These are phyloP conservation scores for Apamea monoglypha DNA, from an alignment of 2,888 invertebrate species.

Conservation along the genomic window DNA sequence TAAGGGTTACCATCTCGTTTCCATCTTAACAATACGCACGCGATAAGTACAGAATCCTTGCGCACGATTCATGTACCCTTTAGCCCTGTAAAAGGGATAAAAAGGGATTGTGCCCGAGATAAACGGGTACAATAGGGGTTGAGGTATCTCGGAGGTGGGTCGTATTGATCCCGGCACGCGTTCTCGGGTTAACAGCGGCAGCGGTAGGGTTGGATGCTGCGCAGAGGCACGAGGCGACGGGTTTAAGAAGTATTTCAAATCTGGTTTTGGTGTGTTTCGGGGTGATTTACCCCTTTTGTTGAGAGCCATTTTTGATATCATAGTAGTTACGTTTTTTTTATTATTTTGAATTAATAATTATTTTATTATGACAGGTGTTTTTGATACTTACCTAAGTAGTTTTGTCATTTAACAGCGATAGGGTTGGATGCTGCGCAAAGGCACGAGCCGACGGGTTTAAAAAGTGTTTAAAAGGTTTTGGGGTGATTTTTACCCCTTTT, in stretches of 20 bases:
- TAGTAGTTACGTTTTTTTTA: not conserved
- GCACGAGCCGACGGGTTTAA: constrained; percentile 77
- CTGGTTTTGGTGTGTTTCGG: constrained; percentile 59
- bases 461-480: constrained; percentile 60
- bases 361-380: not conserved
- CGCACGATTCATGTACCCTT: constrained; percentile 87
- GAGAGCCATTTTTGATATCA: not conserved
- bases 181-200: constrained; percentile 81
- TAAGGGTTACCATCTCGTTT: constrained; percentile 81
- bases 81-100: constrained; percentile 82
- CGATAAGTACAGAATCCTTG: constrained; percentile 87
- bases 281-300: constrained; percentile 37
- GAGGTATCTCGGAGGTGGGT: constrained; percentile 80
- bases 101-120: constrained; percentile 83
- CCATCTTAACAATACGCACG: constrained; percentile 85
- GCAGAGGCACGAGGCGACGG: constrained; percentile 78
- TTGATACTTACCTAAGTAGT: not conserved
- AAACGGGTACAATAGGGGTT: constrained; percentile 78
- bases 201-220: constrained; percentile 82
- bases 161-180: constrained; percentile 87
- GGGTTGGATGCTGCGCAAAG: constrained; percentile 84
- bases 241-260: constrained; percentile 67
- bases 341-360: not conserved
- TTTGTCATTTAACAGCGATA: constrained; percentile 71
- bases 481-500: constrained; percentile 45